Percentiles rank a stretch among this genome's conserved stretches.
phyloP scores from a whole-genome alignment of 1,140 invertebrate genomes.

The Monochamus saltuarius region DNA sequence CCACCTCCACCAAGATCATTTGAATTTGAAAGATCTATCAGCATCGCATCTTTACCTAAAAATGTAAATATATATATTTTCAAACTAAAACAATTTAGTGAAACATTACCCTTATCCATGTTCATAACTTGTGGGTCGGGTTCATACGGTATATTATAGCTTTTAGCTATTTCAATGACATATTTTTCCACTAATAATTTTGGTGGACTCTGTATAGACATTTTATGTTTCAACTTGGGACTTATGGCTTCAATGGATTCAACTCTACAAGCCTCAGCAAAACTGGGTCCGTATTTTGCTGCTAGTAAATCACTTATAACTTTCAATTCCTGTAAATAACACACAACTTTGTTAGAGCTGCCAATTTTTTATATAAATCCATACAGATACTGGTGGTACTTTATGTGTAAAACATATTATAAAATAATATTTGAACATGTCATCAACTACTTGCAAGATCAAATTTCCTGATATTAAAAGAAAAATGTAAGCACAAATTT shows the following conservation, averaged over 20 bases:
- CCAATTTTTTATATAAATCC: not conserved
- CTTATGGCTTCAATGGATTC: constrained; percentile 81
- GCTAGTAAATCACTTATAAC: constrained; percentile 87
- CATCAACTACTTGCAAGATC: not conserved
- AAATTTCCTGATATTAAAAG: not conserved
- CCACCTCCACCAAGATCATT: constrained; percentile 62
- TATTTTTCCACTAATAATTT: constrained; percentile 96
- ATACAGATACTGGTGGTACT: not conserved
- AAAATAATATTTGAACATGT: too few species aligned
- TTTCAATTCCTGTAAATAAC: constrained; percentile 73
- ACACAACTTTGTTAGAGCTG: constrained; percentile 1
- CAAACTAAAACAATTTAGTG: not conserved
- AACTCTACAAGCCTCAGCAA: constrained; percentile 80
- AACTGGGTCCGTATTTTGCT: constrained; percentile 93
- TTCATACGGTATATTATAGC: constrained; percentile 88
- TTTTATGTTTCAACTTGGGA: constrained; percentile 94
- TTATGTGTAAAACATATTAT: not conserved
- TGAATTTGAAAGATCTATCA: constrained; percentile 74
- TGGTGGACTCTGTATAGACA: constrained; percentile 93
- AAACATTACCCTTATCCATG: constrained; percentile 59
- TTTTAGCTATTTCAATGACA: constrained; percentile 94
- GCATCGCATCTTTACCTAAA: constrained; percentile 62
- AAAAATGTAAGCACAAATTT: not conserved
- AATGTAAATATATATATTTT: constrained; percentile 12
- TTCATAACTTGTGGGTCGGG: constrained; percentile 91